Conservation (phyloP, 2,888 invertebrate genomes). For the Teleiodes luculella region DNA sequence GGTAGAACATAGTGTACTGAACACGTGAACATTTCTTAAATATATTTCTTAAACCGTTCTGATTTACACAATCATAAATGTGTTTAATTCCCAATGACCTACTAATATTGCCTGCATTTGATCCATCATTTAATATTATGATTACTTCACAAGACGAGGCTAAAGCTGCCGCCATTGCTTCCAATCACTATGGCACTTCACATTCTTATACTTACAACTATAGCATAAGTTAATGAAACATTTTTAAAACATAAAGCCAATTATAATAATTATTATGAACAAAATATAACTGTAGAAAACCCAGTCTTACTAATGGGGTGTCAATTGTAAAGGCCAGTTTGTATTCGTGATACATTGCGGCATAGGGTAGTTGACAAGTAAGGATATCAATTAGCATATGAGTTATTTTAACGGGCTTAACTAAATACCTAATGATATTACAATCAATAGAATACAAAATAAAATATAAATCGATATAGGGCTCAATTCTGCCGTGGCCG, state of each 20-base stretch:
- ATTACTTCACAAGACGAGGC: not conserved
- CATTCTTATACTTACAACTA: not conserved
- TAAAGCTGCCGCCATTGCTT: constrained; percentile 1
- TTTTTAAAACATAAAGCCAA: constrained; percentile 21
- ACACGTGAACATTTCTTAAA: not conserved
- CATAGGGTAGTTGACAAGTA: too few species aligned
- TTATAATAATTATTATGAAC: constrained; percentile 12
- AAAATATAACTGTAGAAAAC: constrained; percentile 32
- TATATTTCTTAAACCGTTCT: not conserved
- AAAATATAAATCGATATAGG: too few species aligned
- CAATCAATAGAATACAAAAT: too few species aligned
- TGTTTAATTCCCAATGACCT: not conserved
- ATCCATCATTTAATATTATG: constrained; percentile 17
- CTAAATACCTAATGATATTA: too few species aligned
- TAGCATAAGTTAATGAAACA: constrained; percentile 41
- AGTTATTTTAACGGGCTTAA: too few species aligned
- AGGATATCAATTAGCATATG: too few species aligned
- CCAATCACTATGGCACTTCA: not conserved
- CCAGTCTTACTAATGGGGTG: constrained; percentile 46
- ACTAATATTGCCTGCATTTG: not conserved
- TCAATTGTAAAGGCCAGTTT: constrained; percentile 15
- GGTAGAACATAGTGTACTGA: not conserved
- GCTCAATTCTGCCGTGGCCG: too few species aligned
- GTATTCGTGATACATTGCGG: not conserved
- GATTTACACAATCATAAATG: not conserved